Evolutionary conservation across 2,797 vertebrate genomes (phyloP).

Genomic region (Neosalanx taihuensis): DNA sequence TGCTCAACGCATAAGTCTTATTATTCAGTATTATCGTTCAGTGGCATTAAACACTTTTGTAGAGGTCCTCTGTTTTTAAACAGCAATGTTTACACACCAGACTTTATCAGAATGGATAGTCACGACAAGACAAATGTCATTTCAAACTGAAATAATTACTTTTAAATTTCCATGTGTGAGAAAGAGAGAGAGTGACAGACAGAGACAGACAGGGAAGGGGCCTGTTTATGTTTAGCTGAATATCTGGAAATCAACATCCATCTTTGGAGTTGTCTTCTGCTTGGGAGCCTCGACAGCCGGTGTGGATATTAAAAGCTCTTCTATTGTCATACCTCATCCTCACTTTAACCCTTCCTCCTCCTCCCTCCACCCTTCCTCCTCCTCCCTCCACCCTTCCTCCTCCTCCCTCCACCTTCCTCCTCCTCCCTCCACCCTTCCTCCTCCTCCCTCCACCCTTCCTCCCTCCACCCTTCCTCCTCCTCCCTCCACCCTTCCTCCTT

Average conservation of each 20-base stretch:
- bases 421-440: background rate
- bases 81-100: background rate
- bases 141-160: background rate
- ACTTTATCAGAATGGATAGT: background rate
- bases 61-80: background rate
- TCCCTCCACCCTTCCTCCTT: background rate
- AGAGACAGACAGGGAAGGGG: too few species aligned
- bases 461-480: background rate
- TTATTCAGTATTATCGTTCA: background rate
- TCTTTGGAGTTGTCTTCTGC: too few species aligned
- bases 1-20: background rate
- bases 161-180: background rate
- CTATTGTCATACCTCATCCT: background rate
- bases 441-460: background rate
- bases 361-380: background rate
- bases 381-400: background rate
- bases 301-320: too few species aligned
- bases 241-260: too few species aligned
- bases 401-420: background rate
- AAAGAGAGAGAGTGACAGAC: too few species aligned
- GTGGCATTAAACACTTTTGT: background rate
- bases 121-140: background rate
- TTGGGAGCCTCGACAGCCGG: too few species aligned
- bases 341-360: background rate
- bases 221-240: too few species aligned